A percentile compares a stretch with the other conserved stretches of the same genome.
Conservation (phyloP, 1,140 invertebrate species). For the Polypedilum pembai region DNA sequence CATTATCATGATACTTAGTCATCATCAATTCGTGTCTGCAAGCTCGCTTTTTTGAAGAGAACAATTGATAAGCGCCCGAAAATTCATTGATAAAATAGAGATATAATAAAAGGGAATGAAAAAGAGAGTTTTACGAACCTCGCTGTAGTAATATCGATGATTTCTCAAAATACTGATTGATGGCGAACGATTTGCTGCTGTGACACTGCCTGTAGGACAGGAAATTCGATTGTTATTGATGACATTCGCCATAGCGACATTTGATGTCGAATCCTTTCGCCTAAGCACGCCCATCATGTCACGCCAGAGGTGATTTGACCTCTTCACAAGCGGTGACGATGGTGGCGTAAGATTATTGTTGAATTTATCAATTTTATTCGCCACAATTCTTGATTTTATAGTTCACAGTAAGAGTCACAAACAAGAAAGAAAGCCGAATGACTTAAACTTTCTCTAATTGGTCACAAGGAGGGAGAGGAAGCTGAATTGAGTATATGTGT, state of each 20-base stretch:
- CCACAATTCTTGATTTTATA: not conserved
- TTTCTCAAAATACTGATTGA: constrained; percentile 24
- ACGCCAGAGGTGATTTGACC: constrained; percentile 2
- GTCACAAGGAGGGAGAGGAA: not conserved
- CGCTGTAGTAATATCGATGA: constrained; percentile 14
- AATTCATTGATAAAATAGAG: not conserved
- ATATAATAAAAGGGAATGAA: not conserved
- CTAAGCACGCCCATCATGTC: constrained; percentile 23
- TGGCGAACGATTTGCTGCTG: not conserved
- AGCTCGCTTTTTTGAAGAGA: too few relatives aligned
- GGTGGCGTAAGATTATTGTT: constrained; percentile 16
- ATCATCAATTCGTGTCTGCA: too few relatives aligned
- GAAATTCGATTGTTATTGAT: constrained; percentile 14
- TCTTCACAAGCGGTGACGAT: not conserved
- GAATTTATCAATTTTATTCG: constrained; percentile 26
- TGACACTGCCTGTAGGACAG: not conserved
- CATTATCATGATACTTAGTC: too few relatives aligned
- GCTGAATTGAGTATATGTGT: not conserved
- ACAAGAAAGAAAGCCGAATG: not conserved
- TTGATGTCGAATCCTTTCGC: not conserved
- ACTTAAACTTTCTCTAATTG: constrained; percentile 21
- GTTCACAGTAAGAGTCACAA: not conserved
- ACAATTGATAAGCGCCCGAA: too few relatives aligned
- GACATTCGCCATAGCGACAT: not conserved
- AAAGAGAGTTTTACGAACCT: not conserved